Evolutionary conservation across 2,797 vertebrate species (phyloP), one percentile per base, ranked within the genome.

Genomic region (Myripristis murdjan): DNA sequence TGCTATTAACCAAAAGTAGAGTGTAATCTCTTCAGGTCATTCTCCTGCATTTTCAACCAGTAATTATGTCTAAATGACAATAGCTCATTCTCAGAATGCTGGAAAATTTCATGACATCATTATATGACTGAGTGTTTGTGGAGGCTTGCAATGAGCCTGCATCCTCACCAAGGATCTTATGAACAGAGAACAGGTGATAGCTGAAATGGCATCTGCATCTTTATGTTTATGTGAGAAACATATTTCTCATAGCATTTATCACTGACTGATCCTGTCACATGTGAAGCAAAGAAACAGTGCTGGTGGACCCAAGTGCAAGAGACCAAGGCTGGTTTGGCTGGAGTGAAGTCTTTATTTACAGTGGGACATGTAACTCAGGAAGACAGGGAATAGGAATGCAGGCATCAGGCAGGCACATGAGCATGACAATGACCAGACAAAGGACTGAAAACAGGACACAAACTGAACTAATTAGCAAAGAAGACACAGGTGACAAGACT

Each of bases 11-110:
- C 14, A 76, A 83, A 81, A 79, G 82, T 75, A 82, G 85, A 61
- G 65, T 49, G 78, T 64, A 77, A 86, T 83, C 82, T 71, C 85
- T 53, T 49, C 78, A 71, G 89, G 87, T 88, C 89, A 84, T 78
- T 79, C 82, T 71, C 64, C 69, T 74, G 75, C 70, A 51, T 65
- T 78, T 82, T 62, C 68, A 82, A 75, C 55, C 85, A 84, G 75
- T 87, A 89, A 93, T 93, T 92, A 91, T 53, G 82, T 61, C 66
- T 2, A 62, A 85, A 91, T 90, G 72, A 93, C 90, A 93, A 92
- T 82, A 70, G 85, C 63, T 81, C 75, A 86, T 89, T 90, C 74
- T 85, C 55, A 64, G 58, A 55, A 79, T 80, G 81, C 70, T 86
- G 89, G 73, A 84, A 87, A 84, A 84, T 82, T 75, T 79, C 75